Evolutionary conservation across 92 coral and sea anemone species (phyloP).

Genomic region (Isaurus tuberculatus): DNA sequence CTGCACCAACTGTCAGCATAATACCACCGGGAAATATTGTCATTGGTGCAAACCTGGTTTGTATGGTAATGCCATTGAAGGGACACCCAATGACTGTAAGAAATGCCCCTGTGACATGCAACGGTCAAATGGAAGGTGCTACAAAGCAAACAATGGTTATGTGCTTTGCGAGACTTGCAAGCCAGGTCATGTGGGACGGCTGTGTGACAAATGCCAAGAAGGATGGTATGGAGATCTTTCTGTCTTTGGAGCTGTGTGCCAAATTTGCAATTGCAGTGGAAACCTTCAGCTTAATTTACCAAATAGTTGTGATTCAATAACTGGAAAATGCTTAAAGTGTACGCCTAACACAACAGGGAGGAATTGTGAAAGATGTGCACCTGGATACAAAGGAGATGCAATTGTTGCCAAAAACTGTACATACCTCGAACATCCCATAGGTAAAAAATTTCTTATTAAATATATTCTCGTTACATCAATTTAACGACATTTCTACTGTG

Average conservation of each 20-base stretch:
- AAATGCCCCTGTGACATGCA: slow-evolving; percentile 14
- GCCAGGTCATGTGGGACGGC: slow-evolving; percentile 46
- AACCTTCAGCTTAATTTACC: slow-evolving; percentile 47
- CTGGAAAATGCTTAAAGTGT: slow-evolving; percentile 64
- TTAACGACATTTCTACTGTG: no score
- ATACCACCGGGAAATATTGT: slow-evolving; percentile 54
- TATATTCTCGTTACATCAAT: no score
- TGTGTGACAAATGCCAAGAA: slow-evolving; percentile 57
- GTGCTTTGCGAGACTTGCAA: slow-evolving; percentile 35
- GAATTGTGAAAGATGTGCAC: slow-evolving; percentile 60
- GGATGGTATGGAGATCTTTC: slow-evolving; percentile 73
- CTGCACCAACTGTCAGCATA: slow-evolving; percentile 54
- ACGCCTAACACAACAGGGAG: slow-evolving; percentile 49
- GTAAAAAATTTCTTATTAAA: background rate
- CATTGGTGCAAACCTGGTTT: slow-evolving; percentile 58
- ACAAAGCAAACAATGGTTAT: background rate
- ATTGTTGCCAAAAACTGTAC: slow-evolving; percentile 65
- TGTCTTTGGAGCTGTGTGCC: slow-evolving; percentile 24
- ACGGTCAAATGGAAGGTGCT: slow-evolving; percentile 24
- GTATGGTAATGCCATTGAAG: slow-evolving; percentile 62
- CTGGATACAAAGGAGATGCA: slow-evolving; percentile 66
- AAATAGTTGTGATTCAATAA: slow-evolving; percentile 56
- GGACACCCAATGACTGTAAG: slow-evolving; percentile 29
- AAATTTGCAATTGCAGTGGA: slow-evolving; percentile 63
- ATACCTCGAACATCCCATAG: background rate